These are phyloP conservation scores for Meiosimyza platycephala DNA, from an alignment of 2,888 invertebrate species.

Conservation along the genomic window DNA sequence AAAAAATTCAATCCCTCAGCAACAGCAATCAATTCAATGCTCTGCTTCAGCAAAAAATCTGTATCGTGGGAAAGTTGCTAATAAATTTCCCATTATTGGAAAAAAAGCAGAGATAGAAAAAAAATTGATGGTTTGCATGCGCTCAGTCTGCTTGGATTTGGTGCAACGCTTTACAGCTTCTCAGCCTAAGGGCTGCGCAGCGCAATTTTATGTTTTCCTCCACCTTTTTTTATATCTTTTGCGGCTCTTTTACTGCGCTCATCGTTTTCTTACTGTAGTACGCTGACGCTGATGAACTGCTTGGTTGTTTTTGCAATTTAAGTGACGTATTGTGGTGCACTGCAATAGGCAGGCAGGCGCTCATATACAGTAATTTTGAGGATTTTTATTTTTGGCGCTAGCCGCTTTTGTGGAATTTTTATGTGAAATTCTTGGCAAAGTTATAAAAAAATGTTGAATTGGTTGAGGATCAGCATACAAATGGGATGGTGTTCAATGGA, in stretches of 20 bases:
- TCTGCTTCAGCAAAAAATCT: slow-evolving; percentile 46
- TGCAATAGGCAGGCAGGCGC: background rate
- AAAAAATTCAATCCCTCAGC: background rate
- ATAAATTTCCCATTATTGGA: slow-evolving; percentile 56
- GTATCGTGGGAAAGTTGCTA: slow-evolving; percentile 64
- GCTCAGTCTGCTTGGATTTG: background rate
- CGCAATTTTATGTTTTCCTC: slow-evolving; percentile 25
- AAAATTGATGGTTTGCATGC: slow-evolving; percentile 43
- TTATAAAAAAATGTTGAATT: too few relatives aligned
- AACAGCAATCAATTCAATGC: slow-evolving; percentile 2
- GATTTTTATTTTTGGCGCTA: slow-evolving; percentile 1
- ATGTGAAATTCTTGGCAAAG: too few relatives aligned
- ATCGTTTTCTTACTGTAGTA: background rate
- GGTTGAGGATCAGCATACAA: background rate
- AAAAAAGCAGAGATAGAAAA: background rate
- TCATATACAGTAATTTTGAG: background rate
- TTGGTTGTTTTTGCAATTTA: background rate
- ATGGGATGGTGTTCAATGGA: background rate
- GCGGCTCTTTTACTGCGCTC: slow-evolving; percentile 3
- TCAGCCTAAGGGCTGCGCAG: slow-evolving; percentile 26
- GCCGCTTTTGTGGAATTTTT: background rate
- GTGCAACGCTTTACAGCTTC: background rate
- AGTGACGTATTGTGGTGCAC: too few relatives aligned
- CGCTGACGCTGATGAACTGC: slow-evolving; percentile 16
- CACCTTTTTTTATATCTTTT: background rate